Percentiles rank a stretch among this genome's conserved stretches.
Conservation (phyloP, 2,888 invertebrate genomes). For the Ctenicera cuprea region DNA sequence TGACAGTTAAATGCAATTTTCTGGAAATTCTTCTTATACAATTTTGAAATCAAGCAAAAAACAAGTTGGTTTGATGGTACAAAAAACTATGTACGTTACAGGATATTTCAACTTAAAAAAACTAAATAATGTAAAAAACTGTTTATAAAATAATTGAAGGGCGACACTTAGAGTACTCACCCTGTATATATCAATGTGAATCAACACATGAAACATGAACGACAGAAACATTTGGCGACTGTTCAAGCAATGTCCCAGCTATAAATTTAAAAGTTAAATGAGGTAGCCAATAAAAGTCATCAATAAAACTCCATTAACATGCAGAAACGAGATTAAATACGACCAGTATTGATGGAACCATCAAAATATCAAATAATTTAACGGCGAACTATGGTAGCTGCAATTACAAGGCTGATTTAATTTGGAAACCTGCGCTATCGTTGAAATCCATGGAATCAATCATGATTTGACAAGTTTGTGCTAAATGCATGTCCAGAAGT, state of each 20-base stretch:
- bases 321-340: slow-evolving; percentile 3
- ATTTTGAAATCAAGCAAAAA: too few relatives aligned
- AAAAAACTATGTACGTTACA: too few relatives aligned
- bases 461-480: slow-evolving; percentile 33
- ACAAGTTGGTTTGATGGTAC: too few relatives aligned
- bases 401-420: slow-evolving; percentile 29
- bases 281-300: slow-evolving; percentile 24
- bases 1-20: too few relatives aligned
- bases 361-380: slow-evolving; percentile 27
- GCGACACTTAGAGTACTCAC: too few relatives aligned
- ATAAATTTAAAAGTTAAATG: slow-evolving; percentile 21
- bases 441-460: slow-evolving; percentile 29
- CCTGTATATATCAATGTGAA: too few relatives aligned
- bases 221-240: slow-evolving; percentile 3
- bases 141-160: too few relatives aligned
- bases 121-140: too few relatives aligned
- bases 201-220: not conserved
- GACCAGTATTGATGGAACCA: slow-evolving; percentile 5
- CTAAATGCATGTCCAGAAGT: slow-evolving; percentile 32
- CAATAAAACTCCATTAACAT: slow-evolving; percentile 24
- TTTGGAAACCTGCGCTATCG: slow-evolving; percentile 30
- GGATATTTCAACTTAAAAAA: too few relatives aligned
- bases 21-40: too few relatives aligned
- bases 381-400: not conserved
- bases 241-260: not conserved